These are phyloP conservation scores for Meloidogyne floridensis DNA, from an alignment of 1,140 invertebrate genomes.

Conservation along the genomic window DNA sequence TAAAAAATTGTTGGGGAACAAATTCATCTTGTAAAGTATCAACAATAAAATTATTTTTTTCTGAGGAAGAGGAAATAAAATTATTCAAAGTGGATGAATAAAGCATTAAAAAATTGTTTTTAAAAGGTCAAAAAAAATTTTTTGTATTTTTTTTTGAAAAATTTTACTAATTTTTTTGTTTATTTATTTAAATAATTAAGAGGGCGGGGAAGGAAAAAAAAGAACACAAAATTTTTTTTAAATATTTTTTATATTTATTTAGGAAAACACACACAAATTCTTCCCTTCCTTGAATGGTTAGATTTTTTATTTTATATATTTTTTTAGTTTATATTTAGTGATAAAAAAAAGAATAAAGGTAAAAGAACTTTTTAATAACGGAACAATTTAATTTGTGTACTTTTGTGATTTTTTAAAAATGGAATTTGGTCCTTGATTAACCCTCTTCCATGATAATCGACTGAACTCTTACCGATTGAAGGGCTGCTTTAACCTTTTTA, in stretches of 20 bases:
- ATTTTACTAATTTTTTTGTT: background rate
- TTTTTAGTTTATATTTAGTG: background rate
- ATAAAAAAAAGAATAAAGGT: conserved; percentile 9
- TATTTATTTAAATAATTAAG: background rate
- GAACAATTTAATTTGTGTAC: background rate
- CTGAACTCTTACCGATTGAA: no score
- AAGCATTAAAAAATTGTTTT: background rate
- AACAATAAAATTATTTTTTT: no score
- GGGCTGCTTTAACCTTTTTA: no score
- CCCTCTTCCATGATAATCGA: no score
- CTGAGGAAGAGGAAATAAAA: no score
- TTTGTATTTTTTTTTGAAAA: no score
- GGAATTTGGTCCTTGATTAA: no score
- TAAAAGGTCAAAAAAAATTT: no score
- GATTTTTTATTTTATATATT: background rate
- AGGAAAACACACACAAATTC: background rate
- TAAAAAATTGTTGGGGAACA: background rate
- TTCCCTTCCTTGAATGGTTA: conserved; percentile 1
- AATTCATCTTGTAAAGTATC: background rate
- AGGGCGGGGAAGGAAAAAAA: background rate
- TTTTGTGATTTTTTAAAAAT: background rate
- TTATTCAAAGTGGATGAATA: background rate
- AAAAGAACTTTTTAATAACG: background rate
- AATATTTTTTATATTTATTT: background rate
- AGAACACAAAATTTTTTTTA: background rate